Evolutionary conservation across 2,888 invertebrate genomes (phyloP).

Genomic region (Acanthoscelides obtectus): DNA sequence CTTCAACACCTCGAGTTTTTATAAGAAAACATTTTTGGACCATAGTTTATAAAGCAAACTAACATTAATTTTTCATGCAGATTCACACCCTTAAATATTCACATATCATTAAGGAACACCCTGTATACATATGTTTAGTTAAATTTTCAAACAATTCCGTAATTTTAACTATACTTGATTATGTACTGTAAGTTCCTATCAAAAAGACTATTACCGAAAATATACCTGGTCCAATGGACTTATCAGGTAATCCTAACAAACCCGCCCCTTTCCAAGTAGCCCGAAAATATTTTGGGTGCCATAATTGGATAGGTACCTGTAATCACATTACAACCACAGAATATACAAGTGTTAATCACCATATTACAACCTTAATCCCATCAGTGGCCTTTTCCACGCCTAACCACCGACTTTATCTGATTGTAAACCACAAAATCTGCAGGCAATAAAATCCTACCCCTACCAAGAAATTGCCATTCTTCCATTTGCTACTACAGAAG

Average conservation of each 20-base stretch:
- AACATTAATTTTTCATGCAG: too few species aligned
- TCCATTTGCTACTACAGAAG: neutral
- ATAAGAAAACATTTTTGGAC: too few species aligned
- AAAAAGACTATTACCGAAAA: neutral
- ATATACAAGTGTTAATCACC: conserved; percentile 6
- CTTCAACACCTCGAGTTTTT: too few species aligned
- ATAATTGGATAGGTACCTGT: conserved; percentile 13
- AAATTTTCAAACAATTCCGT: too few species aligned
- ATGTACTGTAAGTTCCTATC: too few species aligned
- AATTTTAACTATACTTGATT: too few species aligned
- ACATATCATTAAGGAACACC: too few species aligned
- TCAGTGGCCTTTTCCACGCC: conserved; percentile 6
- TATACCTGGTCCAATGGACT: neutral
- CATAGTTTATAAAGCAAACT: too few species aligned
- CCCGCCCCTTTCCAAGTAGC: neutral
- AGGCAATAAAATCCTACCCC: neutral
- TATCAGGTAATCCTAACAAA: neutral
- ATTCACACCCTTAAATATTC: too few species aligned
- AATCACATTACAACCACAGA: conserved; percentile 14
- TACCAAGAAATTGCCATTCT: neutral
- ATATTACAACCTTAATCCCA: conserved; percentile 13
- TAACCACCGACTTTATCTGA: neutral
- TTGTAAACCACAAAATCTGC: neutral
- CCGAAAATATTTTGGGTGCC: conserved; percentile 12
- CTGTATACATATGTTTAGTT: too few species aligned